Conservation (phyloP, 1,140 invertebrate species). For the Sipha flava region DNA sequence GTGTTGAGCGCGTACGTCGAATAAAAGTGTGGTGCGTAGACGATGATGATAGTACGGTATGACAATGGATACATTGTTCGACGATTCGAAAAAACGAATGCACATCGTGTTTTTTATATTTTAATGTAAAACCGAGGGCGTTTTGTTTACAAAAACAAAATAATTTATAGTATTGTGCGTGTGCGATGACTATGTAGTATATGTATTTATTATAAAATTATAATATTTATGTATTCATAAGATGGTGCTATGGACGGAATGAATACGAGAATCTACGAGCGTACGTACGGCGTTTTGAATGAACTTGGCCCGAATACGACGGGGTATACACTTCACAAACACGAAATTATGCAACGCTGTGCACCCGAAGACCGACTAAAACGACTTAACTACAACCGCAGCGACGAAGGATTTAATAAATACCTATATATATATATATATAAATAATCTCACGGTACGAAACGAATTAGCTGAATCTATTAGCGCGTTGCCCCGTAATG, state of each 20-base stretch:
- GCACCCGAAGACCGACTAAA: too few relatives aligned
- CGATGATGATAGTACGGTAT: too few relatives aligned
- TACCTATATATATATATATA: too few relatives aligned
- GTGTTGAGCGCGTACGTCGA: too few relatives aligned
- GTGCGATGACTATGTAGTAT: too few relatives aligned
- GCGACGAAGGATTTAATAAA: too few relatives aligned
- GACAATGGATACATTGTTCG: not conserved
- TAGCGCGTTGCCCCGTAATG: not conserved
- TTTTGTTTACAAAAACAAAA: not conserved
- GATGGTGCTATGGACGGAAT: not conserved
- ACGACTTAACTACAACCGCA: too few relatives aligned
- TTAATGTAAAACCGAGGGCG: not conserved
- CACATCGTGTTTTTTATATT: too few relatives aligned
- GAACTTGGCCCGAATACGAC: not conserved
- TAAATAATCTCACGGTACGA: not conserved
- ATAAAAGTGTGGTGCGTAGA: not conserved
- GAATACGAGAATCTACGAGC: too few relatives aligned
- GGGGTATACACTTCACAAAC: not conserved
- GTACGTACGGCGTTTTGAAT: not conserved
- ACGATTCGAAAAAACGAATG: not conserved
- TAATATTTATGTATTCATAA: not conserved
- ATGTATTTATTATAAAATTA: too few relatives aligned
- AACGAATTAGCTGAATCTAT: not conserved
- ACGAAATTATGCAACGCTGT: not conserved
- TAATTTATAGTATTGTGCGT: not conserved